Conservation (phyloP, 2,888 invertebrate genomes). For the Catocala sponsa region DNA sequence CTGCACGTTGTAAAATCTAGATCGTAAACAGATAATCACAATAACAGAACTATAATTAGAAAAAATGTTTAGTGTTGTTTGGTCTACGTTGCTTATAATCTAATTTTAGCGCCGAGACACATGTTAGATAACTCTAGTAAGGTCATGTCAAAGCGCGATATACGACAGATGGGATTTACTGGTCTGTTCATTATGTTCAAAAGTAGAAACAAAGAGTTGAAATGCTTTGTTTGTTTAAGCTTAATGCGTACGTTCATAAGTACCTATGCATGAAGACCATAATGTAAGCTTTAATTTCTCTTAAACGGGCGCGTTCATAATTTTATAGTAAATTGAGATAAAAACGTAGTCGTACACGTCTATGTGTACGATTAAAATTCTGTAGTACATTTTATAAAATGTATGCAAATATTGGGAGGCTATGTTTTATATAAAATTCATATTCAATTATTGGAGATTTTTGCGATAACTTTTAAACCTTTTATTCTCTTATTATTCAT, state of each 20-base stretch:
- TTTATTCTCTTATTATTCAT: too few species aligned
- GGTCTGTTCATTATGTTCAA: slow-evolving; percentile 13
- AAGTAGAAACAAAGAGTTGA: slow-evolving; percentile 21
- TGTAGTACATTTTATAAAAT: too few species aligned
- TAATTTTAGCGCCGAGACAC: slow-evolving; percentile 55
- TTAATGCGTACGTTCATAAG: neutral
- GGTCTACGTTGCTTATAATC: slow-evolving; percentile 49
- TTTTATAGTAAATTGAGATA: too few species aligned
- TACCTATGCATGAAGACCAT: neutral
- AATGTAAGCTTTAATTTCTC: slow-evolving; percentile 1
- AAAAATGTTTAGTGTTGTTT: slow-evolving; percentile 50
- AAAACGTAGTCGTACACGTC: too few species aligned
- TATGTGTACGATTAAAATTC: too few species aligned
- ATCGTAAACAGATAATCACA: slow-evolving; percentile 54
- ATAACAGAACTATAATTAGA: slow-evolving; percentile 61
- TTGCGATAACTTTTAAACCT: too few species aligned
- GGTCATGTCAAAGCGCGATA: slow-evolving; percentile 52
- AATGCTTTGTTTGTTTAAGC: neutral
- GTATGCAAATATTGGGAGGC: too few species aligned
- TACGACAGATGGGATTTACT: slow-evolving; percentile 47
- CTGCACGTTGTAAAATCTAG: slow-evolving; percentile 44
- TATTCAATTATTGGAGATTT: too few species aligned
- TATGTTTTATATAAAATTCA: too few species aligned
- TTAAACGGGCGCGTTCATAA: neutral
- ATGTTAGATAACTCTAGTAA: slow-evolving; percentile 52